Evolutionary conservation across 2,888 invertebrate species (phyloP).

Genomic region (Xiphydria camelus): DNA sequence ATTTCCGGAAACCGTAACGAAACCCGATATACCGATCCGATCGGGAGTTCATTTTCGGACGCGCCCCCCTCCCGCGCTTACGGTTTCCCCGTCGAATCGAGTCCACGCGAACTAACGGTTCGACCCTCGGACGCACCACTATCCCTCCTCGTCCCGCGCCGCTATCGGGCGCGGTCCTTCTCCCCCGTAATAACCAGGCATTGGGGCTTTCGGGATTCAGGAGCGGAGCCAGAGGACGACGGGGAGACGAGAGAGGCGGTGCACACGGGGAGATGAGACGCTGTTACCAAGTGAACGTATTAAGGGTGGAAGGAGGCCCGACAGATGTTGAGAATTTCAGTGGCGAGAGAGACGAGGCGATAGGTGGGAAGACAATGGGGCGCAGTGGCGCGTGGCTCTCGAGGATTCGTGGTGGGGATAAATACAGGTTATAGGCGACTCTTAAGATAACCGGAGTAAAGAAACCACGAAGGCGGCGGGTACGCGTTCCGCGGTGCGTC

Average conservation of each 20-base stretch:
- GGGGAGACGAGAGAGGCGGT: background rate
- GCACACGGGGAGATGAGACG: conserved; percentile 15
- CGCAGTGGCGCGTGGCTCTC: conserved; percentile 46
- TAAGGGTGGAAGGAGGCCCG: conserved; percentile 41
- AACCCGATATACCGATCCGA: too few relatives aligned
- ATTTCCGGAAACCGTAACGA: too few relatives aligned
- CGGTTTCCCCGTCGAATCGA: too few relatives aligned
- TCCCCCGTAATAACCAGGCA: too few relatives aligned
- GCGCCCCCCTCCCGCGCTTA: too few relatives aligned
- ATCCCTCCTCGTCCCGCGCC: too few relatives aligned
- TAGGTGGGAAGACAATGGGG: conserved; percentile 39
- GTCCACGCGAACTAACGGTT: too few relatives aligned
- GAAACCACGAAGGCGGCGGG: too few relatives aligned
- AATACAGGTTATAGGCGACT: conserved; percentile 38
- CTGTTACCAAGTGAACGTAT: conserved; percentile 50
- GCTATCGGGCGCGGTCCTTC: too few relatives aligned
- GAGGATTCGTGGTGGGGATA: conserved; percentile 34
- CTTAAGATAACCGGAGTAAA: conserved; percentile 29
- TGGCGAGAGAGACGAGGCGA: conserved; percentile 26
- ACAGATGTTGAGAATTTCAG: conserved; percentile 50
- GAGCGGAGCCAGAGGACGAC: background rate
- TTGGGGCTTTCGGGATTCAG: background rate
- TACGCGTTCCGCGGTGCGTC: too few relatives aligned
- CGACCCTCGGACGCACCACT: too few relatives aligned
- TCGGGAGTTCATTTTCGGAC: too few relatives aligned